Evolutionary conservation across 2,113 vertebrate species (phyloP).

Genomic region (Macquaria ambigua): DNA sequence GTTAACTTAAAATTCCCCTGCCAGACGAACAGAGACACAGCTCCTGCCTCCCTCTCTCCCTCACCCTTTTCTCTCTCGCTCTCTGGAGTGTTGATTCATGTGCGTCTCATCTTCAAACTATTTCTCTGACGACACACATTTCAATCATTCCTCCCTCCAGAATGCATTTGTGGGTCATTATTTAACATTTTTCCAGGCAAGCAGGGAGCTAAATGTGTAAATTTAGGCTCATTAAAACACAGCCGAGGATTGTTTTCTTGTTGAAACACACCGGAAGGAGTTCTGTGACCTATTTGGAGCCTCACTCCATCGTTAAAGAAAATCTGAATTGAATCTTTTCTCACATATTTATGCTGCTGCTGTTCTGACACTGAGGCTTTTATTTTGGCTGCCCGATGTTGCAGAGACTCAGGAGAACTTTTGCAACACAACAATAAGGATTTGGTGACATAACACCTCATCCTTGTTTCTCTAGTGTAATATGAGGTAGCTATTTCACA

Average conservation of each 20-base stretch:
- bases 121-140: constrained; percentile 26
- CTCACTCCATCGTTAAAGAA: background rate
- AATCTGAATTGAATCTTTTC: background rate
- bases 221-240: constrained; percentile 39
- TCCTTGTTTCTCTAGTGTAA: background rate
- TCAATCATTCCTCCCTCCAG: constrained; percentile 35
- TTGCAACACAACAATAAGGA: background rate
- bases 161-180: constrained; percentile 25
- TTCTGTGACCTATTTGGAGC: constrained; percentile 40
- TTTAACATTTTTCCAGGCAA: constrained; percentile 27
- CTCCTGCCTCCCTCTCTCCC: background rate
- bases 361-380: background rate
- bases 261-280: constrained; percentile 31
- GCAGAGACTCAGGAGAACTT: background rate
- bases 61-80: background rate
- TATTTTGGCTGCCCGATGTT: background rate
- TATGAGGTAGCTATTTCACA: background rate
- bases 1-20: constrained; percentile 8
- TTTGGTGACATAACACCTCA: background rate
- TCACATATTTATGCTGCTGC: background rate
- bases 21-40: background rate
- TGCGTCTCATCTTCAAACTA: constrained; percentile 6
- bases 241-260: constrained; percentile 4
- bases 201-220: constrained; percentile 19
- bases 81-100: constrained; percentile 26